Evolutionary conservation across 1,140 invertebrate genomes (phyloP).

Genomic region (Brachionus koreanus): DNA sequence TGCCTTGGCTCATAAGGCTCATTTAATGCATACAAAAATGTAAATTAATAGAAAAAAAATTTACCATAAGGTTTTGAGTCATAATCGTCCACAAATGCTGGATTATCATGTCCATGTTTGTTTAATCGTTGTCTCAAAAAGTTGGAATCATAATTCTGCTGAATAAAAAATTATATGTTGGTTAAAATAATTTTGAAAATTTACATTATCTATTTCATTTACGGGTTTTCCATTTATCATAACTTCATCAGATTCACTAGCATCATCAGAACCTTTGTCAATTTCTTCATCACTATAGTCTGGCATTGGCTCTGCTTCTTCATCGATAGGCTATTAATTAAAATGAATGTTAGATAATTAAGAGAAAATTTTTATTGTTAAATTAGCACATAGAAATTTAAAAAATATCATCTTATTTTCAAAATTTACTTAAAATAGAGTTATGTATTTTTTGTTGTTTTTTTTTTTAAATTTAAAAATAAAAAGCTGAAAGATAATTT

Average conservation of each 20-base stretch:
- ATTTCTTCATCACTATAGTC: conserved; percentile 45
- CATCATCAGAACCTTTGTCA: conserved; percentile 36
- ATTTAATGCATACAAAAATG: too few species aligned
- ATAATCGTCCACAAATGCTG: conserved; percentile 42
- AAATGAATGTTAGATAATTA: neutral
- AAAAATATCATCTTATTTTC: too few species aligned
- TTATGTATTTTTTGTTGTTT: too few species aligned
- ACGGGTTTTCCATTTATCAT: conserved; percentile 33
- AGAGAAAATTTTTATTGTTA: neutral
- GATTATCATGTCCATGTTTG: conserved; percentile 44
- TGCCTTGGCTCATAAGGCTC: too few species aligned
- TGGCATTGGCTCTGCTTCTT: conserved; percentile 43
- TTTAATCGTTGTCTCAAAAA: conserved; percentile 33
- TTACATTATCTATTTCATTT: conserved; percentile 37
- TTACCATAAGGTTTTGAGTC: conserved; percentile 32
- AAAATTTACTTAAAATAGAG: too few species aligned
- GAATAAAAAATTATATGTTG: neutral
- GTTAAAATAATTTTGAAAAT: neutral
- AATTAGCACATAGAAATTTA: too few species aligned
- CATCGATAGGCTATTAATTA: conserved; percentile 42
- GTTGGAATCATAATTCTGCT: conserved; percentile 35
- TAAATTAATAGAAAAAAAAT: neutral
- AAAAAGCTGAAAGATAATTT: too few species aligned
- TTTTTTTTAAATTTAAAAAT: too few species aligned
- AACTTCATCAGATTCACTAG: conserved; percentile 40